Evolutionary conservation across 1,140 invertebrate species (phyloP).

Genomic region (Dryas iulia): DNA sequence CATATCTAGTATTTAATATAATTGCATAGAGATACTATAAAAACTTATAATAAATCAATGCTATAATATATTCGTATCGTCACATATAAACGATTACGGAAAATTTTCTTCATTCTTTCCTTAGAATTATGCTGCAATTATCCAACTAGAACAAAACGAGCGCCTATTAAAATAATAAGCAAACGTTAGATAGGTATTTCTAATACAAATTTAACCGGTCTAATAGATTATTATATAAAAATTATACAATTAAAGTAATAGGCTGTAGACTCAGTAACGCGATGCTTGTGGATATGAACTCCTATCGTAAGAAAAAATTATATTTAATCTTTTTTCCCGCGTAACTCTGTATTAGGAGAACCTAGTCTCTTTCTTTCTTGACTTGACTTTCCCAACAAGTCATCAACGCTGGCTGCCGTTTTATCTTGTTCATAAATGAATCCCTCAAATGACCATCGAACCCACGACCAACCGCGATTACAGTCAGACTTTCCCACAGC

Average conservation of each 20-base stretch:
- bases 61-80: neutral
- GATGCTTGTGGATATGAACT: neutral
- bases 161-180: conserved; percentile 58
- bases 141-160: conserved; percentile 53
- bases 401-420: too few relatives aligned
- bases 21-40: too few relatives aligned
- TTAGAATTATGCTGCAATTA: conserved; percentile 35
- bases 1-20: too few relatives aligned
- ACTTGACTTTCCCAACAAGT: too few relatives aligned
- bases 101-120: conserved; percentile 8
- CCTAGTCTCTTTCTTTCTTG: too few relatives aligned
- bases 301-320: too few relatives aligned
- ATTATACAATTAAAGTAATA: conserved; percentile 3
- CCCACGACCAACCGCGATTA: too few relatives aligned
- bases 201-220: conserved; percentile 42
- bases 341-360: too few relatives aligned
- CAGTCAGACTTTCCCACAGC: too few relatives aligned
- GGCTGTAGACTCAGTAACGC: neutral
- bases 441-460: too few relatives aligned
- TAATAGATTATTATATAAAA: neutral
- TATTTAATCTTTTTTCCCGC: too few relatives aligned
- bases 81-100: conserved; percentile 4
- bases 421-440: too few relatives aligned
- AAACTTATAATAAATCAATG: neutral
- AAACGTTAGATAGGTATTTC: neutral